Evolutionary conservation across 2,888 invertebrate genomes (phyloP), one percentile per base, ranked within the genome.

Genomic region (Resseliella maxima): DNA sequence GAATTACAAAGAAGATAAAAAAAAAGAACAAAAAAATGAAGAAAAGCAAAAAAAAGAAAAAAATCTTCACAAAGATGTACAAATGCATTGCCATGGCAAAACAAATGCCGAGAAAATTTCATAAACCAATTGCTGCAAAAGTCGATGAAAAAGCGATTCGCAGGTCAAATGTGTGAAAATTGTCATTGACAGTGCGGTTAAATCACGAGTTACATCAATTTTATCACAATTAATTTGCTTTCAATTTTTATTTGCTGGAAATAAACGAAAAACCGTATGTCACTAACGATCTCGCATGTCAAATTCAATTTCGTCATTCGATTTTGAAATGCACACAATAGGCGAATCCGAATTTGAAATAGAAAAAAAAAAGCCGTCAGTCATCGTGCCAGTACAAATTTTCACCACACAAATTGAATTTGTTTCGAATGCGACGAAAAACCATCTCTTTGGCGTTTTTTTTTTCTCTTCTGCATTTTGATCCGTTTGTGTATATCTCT

Each of bases 241-340:
- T 72, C 31, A 31, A 72, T 31, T 72, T 72, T 72, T n/a, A n/a
- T n/a, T n/a, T 27, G 18, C 50, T 18, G 2, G 2, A 21, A 50
- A 50, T 59, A 2, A 59, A 59, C 59, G 31, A 31, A 72, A 18
- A 50, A 41, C 1, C 59, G n/a, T 27, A 24, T 59, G 59, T 59
- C 59, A 59, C 72, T 31, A 72, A 72, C 72, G 31, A 72, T 72
- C 31, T 72, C 31, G 31, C 72, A 31, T 31, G 72, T 72, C 72
- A 72, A 72, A 72, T 31, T 31, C 72, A 72, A 31, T 72, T 72
- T 72, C 72, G 31, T 72, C 72, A 72, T 50, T 72, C 31, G 31
- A 72, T 35, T 15, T 59, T 3, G 59, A 59, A 59, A 72, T n/a
- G 72, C 31, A 31, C 6, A 72, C 31, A 31, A 72, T 12, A 27